Evolutionary conservation across 2,113 vertebrate species (phyloP).

Genomic region (Terrapene triunguis): DNA sequence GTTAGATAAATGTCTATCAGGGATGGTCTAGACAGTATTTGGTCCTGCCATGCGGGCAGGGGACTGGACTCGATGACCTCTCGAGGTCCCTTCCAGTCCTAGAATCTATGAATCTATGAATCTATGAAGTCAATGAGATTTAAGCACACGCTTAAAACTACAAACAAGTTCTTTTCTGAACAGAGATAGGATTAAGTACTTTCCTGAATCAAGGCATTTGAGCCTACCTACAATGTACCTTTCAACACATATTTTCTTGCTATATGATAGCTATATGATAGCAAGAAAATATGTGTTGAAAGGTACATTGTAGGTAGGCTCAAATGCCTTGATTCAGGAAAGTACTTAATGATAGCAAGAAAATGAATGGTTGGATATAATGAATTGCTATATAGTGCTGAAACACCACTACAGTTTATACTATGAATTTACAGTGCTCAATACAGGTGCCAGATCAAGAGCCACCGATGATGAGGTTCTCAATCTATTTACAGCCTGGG

Average conservation of each 20-base stretch:
- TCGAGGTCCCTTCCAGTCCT: too few relatives aligned
- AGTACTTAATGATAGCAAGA: not conserved
- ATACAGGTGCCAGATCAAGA: not conserved
- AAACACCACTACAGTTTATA: not conserved
- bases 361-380: not conserved
- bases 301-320: too few relatives aligned
- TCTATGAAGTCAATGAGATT: not conserved
- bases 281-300: too few relatives aligned
- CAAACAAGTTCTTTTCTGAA: not conserved
- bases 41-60: too few relatives aligned
- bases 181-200: not conserved
- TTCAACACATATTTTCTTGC: not conserved
- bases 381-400: not conserved
- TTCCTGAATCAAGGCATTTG: not conserved
- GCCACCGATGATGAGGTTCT: not conserved
- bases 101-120: too few relatives aligned
- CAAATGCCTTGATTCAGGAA: too few relatives aligned
- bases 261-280: not conserved
- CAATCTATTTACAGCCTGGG: not conserved
- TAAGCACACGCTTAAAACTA: not conserved
- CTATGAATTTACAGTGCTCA: not conserved
- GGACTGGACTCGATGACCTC: too few relatives aligned
- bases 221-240: not conserved
- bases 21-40: too few relatives aligned
- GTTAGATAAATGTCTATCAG: too few relatives aligned